A percentile compares a stretch with the other conserved stretches of the same genome.
These are phyloP conservation scores for Clepsis dumicolana DNA, from an alignment of 2,888 invertebrate species.

Conservation along the genomic window DNA sequence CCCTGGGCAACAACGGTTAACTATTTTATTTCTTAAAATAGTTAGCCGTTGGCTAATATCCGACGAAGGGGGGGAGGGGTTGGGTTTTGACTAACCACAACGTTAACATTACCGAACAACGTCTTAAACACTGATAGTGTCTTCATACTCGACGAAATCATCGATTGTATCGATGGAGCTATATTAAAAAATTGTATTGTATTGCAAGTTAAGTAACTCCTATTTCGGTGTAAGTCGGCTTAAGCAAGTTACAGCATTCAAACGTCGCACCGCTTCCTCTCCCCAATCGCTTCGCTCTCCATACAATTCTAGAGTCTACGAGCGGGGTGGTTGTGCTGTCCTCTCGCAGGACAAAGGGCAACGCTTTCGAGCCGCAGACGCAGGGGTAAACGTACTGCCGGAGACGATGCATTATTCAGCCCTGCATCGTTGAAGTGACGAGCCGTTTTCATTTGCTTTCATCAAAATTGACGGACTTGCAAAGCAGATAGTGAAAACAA, in stretches of 20 bases:
- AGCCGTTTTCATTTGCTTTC: conserved; percentile 52
- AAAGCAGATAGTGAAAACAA: conserved; percentile 43
- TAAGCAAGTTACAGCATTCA: neutral
- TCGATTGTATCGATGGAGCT: no score
- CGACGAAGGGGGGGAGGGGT: no score
- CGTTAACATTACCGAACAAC: no score
- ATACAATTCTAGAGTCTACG: conserved; percentile 38
- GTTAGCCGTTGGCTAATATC: no score
- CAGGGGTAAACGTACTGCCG: conserved; percentile 71
- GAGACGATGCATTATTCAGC: conserved; percentile 70
- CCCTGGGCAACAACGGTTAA: no score
- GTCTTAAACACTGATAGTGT: no score
- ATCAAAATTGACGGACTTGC: conserved; percentile 52
- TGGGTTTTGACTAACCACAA: no score
- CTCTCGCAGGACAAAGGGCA: conserved; percentile 46
- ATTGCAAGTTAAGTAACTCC: no score
- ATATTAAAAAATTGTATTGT: no score
- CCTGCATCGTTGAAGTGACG: conserved; percentile 69
- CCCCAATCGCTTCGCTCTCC: conserved; percentile 30
- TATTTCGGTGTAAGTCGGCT: no score
- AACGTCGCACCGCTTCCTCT: conserved; percentile 11
- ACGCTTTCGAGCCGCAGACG: conserved; percentile 62
- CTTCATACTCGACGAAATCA: no score
- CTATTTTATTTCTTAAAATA: no score
- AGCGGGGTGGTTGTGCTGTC: conserved; percentile 32